Evolutionary conservation across 2,888 invertebrate species (phyloP).

Genomic region (Crematogaster levior): DNA sequence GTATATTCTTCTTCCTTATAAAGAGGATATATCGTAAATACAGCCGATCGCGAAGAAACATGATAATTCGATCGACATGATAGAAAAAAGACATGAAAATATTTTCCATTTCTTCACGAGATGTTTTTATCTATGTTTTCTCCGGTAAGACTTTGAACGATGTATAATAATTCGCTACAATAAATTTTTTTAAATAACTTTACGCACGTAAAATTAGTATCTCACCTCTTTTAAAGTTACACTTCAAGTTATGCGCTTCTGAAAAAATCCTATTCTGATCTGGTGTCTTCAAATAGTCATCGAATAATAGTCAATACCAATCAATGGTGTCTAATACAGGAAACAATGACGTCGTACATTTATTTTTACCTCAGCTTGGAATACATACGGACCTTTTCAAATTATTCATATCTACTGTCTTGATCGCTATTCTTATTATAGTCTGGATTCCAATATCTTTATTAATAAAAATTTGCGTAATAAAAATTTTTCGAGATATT

Average conservation of each 20-base stretch:
- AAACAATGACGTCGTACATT: slow-evolving; percentile 15
- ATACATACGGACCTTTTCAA: neutral
- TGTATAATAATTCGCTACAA: neutral
- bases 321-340: neutral
- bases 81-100: neutral
- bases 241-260: neutral
- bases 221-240: neutral
- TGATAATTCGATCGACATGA: neutral
- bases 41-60: neutral
- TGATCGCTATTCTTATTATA: neutral
- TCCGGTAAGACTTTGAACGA: neutral
- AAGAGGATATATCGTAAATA: slow-evolving; percentile 64
- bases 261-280: slow-evolving; percentile 5
- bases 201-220: neutral
- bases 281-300: neutral
- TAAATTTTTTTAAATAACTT: neutral
- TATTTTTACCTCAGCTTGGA: slow-evolving; percentile 9
- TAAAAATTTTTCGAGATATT: neutral
- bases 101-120: neutral
- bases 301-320: slow-evolving; percentile 1
- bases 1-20: slow-evolving; percentile 66
- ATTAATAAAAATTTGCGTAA: neutral
- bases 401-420: slow-evolving; percentile 11
- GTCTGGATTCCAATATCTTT: neutral
- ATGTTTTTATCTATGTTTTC: neutral